Conservation (phyloP, 1,140 invertebrate species). For the Varroa destructor region DNA sequence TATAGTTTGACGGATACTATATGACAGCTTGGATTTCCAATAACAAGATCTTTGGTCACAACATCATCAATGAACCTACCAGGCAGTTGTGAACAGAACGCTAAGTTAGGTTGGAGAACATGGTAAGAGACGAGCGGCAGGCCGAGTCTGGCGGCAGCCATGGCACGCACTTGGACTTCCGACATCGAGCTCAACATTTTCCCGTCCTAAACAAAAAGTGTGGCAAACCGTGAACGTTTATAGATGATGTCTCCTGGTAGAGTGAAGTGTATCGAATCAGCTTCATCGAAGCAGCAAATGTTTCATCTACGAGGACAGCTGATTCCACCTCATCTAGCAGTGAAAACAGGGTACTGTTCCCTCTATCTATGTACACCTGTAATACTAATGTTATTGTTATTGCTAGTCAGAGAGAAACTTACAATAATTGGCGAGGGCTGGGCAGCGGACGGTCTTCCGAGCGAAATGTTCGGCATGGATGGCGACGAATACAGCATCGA, state of each 20-base stretch:
- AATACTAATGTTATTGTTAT: too few relatives aligned
- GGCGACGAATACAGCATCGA: slow-evolving; percentile 71
- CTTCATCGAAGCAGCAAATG: too few relatives aligned
- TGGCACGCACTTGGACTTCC: slow-evolving; percentile 62
- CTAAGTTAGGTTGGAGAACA: slow-evolving; percentile 57
- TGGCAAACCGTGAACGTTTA: too few relatives aligned
- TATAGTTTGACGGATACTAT: too few relatives aligned
- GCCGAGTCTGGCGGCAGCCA: slow-evolving; percentile 49
- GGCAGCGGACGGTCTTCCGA: slow-evolving; percentile 60
- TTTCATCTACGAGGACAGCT: too few relatives aligned
- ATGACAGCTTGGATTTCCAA: too few relatives aligned
- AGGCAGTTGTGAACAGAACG: slow-evolving; percentile 59
- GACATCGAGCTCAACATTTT: slow-evolving; percentile 51
- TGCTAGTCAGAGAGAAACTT: not conserved
- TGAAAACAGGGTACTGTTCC: too few relatives aligned
- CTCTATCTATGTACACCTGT: too few relatives aligned
- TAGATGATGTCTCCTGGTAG: too few relatives aligned
- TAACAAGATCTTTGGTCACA: too few relatives aligned
- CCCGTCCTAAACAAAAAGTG: slow-evolving; percentile 33
- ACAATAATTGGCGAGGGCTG: slow-evolving; percentile 30
- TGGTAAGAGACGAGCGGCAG: slow-evolving; percentile 55
- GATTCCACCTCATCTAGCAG: too few relatives aligned
- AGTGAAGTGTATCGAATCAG: too few relatives aligned
- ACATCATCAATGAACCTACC: slow-evolving; percentile 34
- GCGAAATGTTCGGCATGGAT: slow-evolving; percentile 86